Evolutionary conservation across 2,797 vertebrate species (phyloP).

Genomic region (Aythya fuligula): DNA sequence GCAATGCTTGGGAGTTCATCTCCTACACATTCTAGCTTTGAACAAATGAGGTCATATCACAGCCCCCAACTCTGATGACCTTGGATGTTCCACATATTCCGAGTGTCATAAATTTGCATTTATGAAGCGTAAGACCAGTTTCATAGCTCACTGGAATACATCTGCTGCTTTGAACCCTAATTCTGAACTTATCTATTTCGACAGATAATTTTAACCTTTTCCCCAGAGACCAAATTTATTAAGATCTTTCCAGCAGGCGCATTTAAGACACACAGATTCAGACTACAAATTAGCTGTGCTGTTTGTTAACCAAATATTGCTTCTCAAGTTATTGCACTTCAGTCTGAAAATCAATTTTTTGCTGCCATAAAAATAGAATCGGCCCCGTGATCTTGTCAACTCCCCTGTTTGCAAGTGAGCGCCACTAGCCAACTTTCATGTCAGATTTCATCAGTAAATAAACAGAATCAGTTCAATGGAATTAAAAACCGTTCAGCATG

Average conservation of each 20-base stretch:
- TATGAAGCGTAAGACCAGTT: background rate
- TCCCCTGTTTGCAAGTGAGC: background rate
- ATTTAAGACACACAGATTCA: background rate
- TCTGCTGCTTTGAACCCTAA: background rate
- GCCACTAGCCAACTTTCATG: background rate
- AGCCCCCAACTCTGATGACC: background rate
- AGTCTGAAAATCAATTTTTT: background rate
- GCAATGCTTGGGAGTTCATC: background rate
- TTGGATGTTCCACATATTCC: background rate
- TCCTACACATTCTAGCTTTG: background rate
- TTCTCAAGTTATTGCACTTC: background rate
- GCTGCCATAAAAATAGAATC: background rate
- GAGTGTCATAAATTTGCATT: background rate
- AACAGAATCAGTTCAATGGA: background rate
- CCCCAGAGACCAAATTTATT: background rate
- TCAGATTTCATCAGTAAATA: background rate
- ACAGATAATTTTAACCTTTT: background rate
- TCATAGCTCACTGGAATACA: background rate
- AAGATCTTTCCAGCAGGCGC: background rate
- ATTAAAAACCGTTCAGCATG: background rate
- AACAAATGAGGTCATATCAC: background rate
- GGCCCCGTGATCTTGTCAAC: background rate
- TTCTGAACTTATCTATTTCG: background rate
- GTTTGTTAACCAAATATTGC: background rate
- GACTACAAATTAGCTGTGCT: background rate